Evolutionary conservation across 64 coral and sea anemone genomes (phyloP).

Genomic region (Pocillopora damicornis): DNA sequence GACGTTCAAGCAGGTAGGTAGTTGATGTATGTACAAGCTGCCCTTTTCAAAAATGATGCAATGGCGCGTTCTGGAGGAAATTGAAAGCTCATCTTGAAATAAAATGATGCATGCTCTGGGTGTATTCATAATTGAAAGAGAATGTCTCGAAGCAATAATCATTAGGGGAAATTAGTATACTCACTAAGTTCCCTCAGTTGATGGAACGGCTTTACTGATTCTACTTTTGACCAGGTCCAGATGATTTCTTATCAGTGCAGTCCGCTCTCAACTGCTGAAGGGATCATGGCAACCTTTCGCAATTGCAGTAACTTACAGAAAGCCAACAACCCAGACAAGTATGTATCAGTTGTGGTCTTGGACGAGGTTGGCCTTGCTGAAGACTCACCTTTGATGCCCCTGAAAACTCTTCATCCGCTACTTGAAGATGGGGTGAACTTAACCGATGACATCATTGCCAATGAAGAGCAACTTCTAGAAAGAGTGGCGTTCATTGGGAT

Average conservation of each 20-base stretch:
- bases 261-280: conserved; percentile 85
- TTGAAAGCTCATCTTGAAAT: too few relatives aligned
- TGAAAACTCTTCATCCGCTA: conserved; percentile 85
- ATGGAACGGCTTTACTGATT: not conserved
- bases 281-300: conserved; percentile 78
- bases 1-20: conserved; percentile 71
- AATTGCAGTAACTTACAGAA: conserved; percentile 79
- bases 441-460: conserved; percentile 69
- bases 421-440: conserved; percentile 76
- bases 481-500: conserved; percentile 89
- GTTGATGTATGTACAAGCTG: too few relatives aligned
- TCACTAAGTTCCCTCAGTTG: not conserved
- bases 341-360: conserved; percentile 50
- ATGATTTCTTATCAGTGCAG: conserved; percentile 92
- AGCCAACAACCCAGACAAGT: conserved; percentile 62
- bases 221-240: conserved; percentile 48
- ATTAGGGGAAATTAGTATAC: not conserved
- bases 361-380: conserved; percentile 84
- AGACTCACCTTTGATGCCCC: conserved; percentile 85
- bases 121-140: too few relatives aligned
- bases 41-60: too few relatives aligned
- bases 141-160: too few relatives aligned
- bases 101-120: too few relatives aligned
- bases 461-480: conserved; percentile 42
- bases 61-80: too few relatives aligned